Evolutionary conservation across 2,113 vertebrate species (phyloP), one percentile per base, ranked within the genome.

Genomic region (Corythornis madagascariensis): DNA sequence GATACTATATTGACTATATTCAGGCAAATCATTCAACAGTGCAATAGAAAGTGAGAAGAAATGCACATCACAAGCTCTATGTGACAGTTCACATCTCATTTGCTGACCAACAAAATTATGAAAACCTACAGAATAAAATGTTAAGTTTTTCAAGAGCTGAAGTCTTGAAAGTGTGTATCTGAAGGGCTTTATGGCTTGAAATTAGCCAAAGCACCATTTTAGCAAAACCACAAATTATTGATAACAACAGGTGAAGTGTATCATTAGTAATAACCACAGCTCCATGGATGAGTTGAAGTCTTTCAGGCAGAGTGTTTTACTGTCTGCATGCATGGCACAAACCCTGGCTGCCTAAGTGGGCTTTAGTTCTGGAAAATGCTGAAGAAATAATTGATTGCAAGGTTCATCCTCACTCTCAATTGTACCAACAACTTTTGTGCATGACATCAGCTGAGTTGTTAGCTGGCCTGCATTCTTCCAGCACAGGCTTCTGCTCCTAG

Each of bases 181-280:
- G 79, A 86, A 59, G 4, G 6, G 13, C 15, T 3, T 87, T 76
- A 94, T 21, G 21, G 69, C 73, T 95, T 95, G n/a, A 64, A 91
- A 92, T 56, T 26, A 65, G 22, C 56, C 70, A 91, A 88, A 74
- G 56, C 24, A 74, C 18, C n/a, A 4, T 48, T 90, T 90, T 35
- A 88, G 83, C 22, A 90, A 88, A 95, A 77, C 69, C 65, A 90
- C 80, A 67, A 83, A 91, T 86, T 90, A 83, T 81, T 93, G 86
- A 71, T 59, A 80, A 60, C 74, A 65, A 75, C 19, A 19, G 11
- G 22, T 59, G 59, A 90, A 16, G 8, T 21, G 13, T 64, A 64
- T 86, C 88, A 88, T 74, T 67, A 80, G 43, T 87, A 83, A 91
- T 25, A 77, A 64, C 52, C 33, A 89, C 69, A 50, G 24, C 63